phyloP scores from a whole-genome alignment of 2,113 vertebrate species.

The Nothocercus nigrocapillus region DNA sequence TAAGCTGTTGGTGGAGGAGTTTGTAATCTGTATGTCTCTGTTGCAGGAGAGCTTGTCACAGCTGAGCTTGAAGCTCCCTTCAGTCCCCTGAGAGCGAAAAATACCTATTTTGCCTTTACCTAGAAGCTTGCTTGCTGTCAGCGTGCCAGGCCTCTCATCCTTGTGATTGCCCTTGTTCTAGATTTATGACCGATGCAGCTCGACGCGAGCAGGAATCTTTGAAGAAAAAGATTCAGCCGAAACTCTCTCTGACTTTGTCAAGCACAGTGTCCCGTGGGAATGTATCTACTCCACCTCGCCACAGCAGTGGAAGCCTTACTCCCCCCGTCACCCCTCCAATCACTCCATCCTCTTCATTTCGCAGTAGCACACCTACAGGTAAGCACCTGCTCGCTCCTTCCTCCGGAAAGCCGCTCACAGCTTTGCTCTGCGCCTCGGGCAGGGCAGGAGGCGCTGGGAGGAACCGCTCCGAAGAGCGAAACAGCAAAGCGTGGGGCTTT shows the following conservation, averaged over 20 bases:
- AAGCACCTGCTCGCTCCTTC: slow-evolving; percentile 21
- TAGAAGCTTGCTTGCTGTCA: neutral
- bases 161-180: slow-evolving; percentile 57
- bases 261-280: slow-evolving; percentile 90
- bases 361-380: slow-evolving; percentile 98
- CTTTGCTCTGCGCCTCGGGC: neutral
- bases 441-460: neutral
- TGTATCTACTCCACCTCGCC: slow-evolving; percentile 92
- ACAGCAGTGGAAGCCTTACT: slow-evolving; percentile 96
- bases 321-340: slow-evolving; percentile 97
- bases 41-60: neutral
- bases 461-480: neutral
- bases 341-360: slow-evolving; percentile 97
- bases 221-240: slow-evolving; percentile 96
- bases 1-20: neutral
- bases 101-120: neutral
- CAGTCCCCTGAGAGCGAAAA: neutral
- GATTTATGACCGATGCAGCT: slow-evolving; percentile 97
- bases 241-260: slow-evolving; percentile 90
- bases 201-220: slow-evolving; percentile 93
- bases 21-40: neutral
- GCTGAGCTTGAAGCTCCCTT: neutral
- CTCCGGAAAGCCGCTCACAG: neutral
- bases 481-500: neutral
- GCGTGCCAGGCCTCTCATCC: neutral